Evolutionary conservation across 2,888 invertebrate genomes (phyloP).

Genomic region (Rhamnusium bicolor): DNA sequence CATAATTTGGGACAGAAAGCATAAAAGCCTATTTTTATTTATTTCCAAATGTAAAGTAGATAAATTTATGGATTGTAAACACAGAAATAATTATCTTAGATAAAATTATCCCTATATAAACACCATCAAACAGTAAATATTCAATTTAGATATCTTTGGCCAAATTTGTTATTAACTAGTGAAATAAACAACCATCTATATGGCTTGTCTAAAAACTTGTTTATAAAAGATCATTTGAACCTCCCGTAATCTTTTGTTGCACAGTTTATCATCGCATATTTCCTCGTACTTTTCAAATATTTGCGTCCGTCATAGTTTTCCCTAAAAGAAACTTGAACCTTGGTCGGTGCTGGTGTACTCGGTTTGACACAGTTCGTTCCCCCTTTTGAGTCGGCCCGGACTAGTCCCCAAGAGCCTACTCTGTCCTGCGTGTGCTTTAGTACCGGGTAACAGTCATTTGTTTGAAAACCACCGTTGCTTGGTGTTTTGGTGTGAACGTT

Average conservation of each 20-base stretch:
- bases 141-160: background rate
- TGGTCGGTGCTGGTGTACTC: slow-evolving; percentile 27
- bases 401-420: slow-evolving; percentile 22
- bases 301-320: slow-evolving; percentile 33
- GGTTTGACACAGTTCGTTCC: slow-evolving; percentile 32
- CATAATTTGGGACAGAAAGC: too few relatives aligned
- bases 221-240: background rate
- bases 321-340: slow-evolving; percentile 32
- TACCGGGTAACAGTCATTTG: slow-evolving; percentile 30
- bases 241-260: background rate
- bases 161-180: background rate
- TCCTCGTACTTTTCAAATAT: background rate
- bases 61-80: too few relatives aligned
- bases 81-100: too few relatives aligned
- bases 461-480: slow-evolving; percentile 31
- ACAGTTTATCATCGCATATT: background rate
- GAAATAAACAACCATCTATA: background rate
- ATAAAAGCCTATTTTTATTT: too few relatives aligned
- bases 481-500: slow-evolving; percentile 8
- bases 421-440: slow-evolving; percentile 22
- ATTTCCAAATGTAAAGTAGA: too few relatives aligned
- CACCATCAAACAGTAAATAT: background rate
- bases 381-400: slow-evolving; percentile 29
- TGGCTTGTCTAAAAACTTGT: too few relatives aligned
- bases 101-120: too few relatives aligned